These are phyloP conservation scores for Diglossa cyanea DNA, from an alignment of 2,797 vertebrate genomes.

Conservation along the genomic window DNA sequence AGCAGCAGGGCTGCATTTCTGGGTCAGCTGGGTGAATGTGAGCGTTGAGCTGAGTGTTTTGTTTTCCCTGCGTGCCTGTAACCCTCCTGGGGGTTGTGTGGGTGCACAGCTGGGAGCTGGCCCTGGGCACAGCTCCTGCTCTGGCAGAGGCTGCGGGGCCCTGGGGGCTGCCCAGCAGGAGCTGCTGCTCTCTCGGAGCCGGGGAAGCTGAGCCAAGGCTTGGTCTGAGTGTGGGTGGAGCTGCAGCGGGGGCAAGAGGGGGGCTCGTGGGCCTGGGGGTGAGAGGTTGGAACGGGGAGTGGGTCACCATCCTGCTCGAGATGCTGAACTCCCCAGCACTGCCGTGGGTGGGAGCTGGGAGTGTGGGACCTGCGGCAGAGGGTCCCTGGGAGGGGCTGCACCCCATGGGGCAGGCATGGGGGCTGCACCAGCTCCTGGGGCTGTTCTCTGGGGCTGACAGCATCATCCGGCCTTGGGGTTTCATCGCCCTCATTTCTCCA, in stretches of 20 bases:
- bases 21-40: neutral
- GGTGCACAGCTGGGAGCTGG: neutral
- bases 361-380: neutral
- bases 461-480: neutral
- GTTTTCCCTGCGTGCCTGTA: neutral
- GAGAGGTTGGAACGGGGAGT: rapidly evolving
- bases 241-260: neutral
- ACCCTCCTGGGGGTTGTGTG: neutral
- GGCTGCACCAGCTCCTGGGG: neutral
- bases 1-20: neutral
- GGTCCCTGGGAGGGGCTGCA: neutral
- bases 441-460: neutral
- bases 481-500: neutral
- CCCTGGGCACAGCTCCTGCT: neutral
- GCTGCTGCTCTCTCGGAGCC: neutral
- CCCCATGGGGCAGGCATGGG: rapidly evolving
- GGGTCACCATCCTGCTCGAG: neutral
- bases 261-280: neutral
- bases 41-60: rapidly evolving
- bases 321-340: rapidly evolving
- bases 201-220: rapidly evolving
- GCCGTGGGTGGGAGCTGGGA: neutral
- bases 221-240: neutral
- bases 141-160: neutral
- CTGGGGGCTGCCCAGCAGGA: neutral